These are phyloP conservation scores for Hetaerina titia DNA, from an alignment of 2,888 invertebrate species.

Conservation along the genomic window DNA sequence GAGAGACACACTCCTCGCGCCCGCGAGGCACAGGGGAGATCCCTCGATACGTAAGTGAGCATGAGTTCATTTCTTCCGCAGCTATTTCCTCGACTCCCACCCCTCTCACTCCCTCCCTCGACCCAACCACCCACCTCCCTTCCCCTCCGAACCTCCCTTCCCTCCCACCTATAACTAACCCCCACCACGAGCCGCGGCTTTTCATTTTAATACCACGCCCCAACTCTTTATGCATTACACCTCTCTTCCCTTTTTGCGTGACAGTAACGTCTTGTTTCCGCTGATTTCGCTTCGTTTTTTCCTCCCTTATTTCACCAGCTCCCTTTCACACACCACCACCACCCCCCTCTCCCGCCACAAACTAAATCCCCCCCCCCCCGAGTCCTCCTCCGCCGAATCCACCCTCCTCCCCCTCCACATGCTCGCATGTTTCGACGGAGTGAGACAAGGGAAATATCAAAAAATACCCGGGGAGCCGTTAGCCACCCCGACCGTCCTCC, in stretches of 20 bases:
- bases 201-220: slow-evolving; percentile 56
- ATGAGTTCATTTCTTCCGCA: neutral
- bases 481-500: neutral
- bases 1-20: neutral
- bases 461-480: neutral
- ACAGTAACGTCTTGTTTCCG: slow-evolving; percentile 64
- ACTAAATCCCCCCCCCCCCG: neutral
- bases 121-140: neutral
- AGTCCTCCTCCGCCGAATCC: neutral
- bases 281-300: slow-evolving; percentile 23
- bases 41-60: neutral
- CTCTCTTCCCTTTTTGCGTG: slow-evolving; percentile 49
- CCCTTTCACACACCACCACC: neutral
- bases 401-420: neutral
- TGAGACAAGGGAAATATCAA: slow-evolving; percentile 3
- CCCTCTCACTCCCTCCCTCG: neutral
- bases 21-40: neutral
- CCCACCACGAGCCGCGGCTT: neutral
- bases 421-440: slow-evolving; percentile 39
- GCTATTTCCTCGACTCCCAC: neutral
- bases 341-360: neutral
- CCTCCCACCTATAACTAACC: neutral
- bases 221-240: slow-evolving; percentile 60
- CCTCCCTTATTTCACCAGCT: neutral
- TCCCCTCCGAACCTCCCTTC: neutral